Evolutionary conservation across 2,797 vertebrate species (phyloP).

Genomic region (Myotis myotis): DNA sequence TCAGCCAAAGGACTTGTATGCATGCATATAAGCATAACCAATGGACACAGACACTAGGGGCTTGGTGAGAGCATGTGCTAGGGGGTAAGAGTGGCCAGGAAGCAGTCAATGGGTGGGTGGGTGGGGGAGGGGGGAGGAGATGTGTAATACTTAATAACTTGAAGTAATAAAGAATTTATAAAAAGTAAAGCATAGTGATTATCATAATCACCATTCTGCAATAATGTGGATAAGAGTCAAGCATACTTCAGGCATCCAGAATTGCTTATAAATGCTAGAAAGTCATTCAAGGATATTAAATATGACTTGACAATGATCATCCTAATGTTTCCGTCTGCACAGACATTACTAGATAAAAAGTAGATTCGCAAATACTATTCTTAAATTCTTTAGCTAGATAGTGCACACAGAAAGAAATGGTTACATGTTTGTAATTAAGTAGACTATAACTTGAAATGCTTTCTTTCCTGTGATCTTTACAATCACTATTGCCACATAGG

Average conservation of each 20-base stretch:
- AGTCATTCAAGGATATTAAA: conserved; percentile 28
- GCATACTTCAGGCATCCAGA: neutral
- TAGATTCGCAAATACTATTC: conserved; percentile 1
- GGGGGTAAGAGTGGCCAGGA: too few relatives aligned
- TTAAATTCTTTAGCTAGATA: conserved; percentile 38
- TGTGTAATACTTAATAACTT: too few relatives aligned
- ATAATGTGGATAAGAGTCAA: neutral
- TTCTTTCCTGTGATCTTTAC: conserved; percentile 14
- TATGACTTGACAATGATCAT: conserved; percentile 12
- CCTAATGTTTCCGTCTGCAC: neutral
- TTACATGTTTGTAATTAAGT: neutral
- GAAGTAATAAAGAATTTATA: too few relatives aligned
- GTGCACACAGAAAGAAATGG: neutral
- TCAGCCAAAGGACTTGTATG: too few relatives aligned
- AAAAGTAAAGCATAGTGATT: conserved; percentile 13
- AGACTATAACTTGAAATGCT: neutral
- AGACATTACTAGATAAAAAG: conserved; percentile 36
- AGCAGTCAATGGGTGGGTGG: too few relatives aligned
- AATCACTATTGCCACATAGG: neutral
- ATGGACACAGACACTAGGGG: too few relatives aligned
- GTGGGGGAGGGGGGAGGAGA: too few relatives aligned
- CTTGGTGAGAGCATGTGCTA: too few relatives aligned
- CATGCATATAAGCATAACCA: too few relatives aligned
- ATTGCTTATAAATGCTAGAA: conserved; percentile 3
- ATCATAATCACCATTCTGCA: conserved; percentile 31